phyloP scores from a whole-genome alignment of 2,113 vertebrate genomes.

The Dasyurus viverrinus region DNA sequence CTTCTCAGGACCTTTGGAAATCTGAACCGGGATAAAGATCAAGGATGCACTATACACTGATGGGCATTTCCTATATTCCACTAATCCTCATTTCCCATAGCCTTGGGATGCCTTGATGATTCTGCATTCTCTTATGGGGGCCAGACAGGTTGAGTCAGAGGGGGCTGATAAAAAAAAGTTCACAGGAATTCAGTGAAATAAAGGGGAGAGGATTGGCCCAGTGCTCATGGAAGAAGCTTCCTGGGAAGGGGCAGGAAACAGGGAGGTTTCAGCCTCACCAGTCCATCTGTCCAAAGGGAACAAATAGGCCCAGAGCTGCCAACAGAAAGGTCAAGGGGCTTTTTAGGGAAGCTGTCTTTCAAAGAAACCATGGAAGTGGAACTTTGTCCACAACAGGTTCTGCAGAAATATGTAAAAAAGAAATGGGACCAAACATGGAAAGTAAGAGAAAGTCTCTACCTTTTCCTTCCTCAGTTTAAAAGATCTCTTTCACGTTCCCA shows the following conservation, averaged over 20 bases:
- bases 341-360: background rate
- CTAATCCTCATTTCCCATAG: background rate
- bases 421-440: background rate
- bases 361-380: background rate
- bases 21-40: background rate
- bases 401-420: background rate
- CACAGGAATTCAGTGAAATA: background rate
- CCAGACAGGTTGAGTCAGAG: background rate
- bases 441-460: background rate
- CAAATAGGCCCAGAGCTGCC: background rate
- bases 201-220: background rate
- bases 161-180: background rate
- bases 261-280: background rate
- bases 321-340: background rate
- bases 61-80: background rate
- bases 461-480: background rate
- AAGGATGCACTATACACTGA: background rate
- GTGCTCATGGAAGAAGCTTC: background rate
- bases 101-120: background rate
- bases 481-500: background rate
- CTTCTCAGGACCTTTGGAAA: background rate
- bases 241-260: background rate
- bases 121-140: background rate
- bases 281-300: background rate
- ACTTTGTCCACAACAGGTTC: background rate